Conservation (phyloP, 2,113 vertebrate species). For the Monarcha castaneiventris region DNA sequence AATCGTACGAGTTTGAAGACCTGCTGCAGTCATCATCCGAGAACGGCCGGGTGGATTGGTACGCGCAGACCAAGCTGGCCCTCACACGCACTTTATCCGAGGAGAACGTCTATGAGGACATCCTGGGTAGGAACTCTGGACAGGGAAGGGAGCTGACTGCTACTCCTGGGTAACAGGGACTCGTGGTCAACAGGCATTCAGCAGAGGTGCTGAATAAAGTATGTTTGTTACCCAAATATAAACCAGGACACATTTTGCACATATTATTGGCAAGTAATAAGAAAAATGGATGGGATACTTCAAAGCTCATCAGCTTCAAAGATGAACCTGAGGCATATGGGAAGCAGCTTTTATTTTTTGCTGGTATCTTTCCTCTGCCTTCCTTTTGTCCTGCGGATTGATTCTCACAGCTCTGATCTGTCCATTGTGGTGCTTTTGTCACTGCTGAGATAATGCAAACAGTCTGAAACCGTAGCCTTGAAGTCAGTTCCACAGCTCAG, state of each 20-base stretch:
- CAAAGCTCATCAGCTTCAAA: conserved; percentile 16
- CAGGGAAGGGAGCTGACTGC: neutral
- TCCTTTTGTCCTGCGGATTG: neutral
- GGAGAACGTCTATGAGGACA: conserved; percentile 97
- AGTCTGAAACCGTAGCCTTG: neutral
- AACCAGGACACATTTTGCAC: neutral
- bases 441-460: rapidly evolving
- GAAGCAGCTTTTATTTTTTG: neutral
- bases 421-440: neutral
- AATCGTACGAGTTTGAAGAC: conserved; percentile 97
- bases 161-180: neutral
- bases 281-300: neutral
- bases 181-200: neutral
- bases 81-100: conserved; percentile 96
- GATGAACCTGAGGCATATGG: neutral
- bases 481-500: neutral
- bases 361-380: neutral
- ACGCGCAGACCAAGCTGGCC: conserved; percentile 89
- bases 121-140: conserved; percentile 82
- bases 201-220: neutral
- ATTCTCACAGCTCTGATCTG: neutral
- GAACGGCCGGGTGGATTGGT: conserved; percentile 86
- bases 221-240: neutral
- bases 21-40: conserved; percentile 85
- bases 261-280: neutral